Evolutionary conservation across 2,113 vertebrate genomes (phyloP), one percentile per base, ranked within the genome.

Genomic region (Sinocyclocheilus anophthalmus): DNA sequence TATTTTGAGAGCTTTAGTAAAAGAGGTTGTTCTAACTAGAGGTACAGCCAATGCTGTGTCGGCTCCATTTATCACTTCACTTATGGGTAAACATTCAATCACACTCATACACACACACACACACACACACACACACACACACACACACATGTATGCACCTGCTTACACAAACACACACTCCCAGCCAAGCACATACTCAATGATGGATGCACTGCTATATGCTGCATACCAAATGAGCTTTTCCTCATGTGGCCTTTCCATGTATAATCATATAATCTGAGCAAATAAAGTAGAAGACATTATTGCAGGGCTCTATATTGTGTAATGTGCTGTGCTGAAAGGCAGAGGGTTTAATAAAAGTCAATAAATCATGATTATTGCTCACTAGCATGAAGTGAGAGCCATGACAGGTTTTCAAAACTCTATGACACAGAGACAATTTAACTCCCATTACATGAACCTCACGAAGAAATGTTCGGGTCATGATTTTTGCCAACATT

Each of bases 51-150:
- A 70, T 70, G 16, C 33, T 4, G 67, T 39, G 33, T 70, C 30
- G 33, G 57, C 76, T 82, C 73, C 86, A 93, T 93, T 91, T 67
- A 92, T 92, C 91, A 90, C 86, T 84, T 86, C 83, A 33, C 85
- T 59, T 73, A 86, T 75, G 63, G 50, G 75, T 1, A 59, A 59
- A 73, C 70, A 81, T 42, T 79, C 16, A 26, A 67, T 63, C 59
- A 84, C 26, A 78, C 81, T 78, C 76, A 85, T 59, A 61, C 14
- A 39, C 5, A 13, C 22, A 26, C 26, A 26, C 26, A 26, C 26
- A n/a, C n/a, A 72, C 57, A 78, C 55, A 39, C 39, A 39, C 39
- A 39, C 39, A 45, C 45, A 50, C 48, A 50, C 48, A 50, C 45
- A 50, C 12, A 75, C 7, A 14, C 30, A 33, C 30, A 3, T 3